These are phyloP conservation scores for Pontoporia blainvillei DNA, from an alignment of 2,113 vertebrate species.

Conservation along the genomic window DNA sequence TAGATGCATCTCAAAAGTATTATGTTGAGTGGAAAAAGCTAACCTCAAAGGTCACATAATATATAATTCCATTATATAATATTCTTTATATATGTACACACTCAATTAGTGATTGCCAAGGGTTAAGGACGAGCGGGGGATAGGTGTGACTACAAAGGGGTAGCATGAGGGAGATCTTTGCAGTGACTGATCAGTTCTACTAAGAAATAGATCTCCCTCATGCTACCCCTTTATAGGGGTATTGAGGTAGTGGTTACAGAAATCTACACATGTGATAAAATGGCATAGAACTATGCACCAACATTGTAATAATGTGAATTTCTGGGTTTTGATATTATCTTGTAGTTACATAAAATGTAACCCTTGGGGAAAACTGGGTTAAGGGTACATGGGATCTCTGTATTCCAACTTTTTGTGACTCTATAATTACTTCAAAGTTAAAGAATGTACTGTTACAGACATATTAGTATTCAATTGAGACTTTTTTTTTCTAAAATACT, in stretches of 20 bases:
- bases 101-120: background rate
- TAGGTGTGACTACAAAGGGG: background rate
- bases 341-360: background rate
- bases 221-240: too few relatives aligned
- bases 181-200: background rate
- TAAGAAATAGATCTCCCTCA: too few relatives aligned
- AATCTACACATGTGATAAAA: background rate
- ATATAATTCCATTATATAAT: background rate
- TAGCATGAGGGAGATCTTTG: background rate
- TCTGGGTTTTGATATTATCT: background rate
- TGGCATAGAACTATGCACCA: background rate
- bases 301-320: background rate
- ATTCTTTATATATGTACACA: background rate
- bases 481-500: background rate
- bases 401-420: background rate
- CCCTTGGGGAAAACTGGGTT: background rate
- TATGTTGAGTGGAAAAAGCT: background rate
- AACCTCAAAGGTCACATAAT: background rate
- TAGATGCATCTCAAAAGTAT: background rate
- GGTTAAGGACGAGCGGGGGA: background rate
- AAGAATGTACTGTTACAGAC: background rate
- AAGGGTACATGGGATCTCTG: background rate
- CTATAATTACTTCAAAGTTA: background rate
- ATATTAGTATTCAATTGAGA: background rate
- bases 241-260: background rate